Evolutionary conservation across 2,888 invertebrate genomes (phyloP).

Genomic region (Apodemia mormo): DNA sequence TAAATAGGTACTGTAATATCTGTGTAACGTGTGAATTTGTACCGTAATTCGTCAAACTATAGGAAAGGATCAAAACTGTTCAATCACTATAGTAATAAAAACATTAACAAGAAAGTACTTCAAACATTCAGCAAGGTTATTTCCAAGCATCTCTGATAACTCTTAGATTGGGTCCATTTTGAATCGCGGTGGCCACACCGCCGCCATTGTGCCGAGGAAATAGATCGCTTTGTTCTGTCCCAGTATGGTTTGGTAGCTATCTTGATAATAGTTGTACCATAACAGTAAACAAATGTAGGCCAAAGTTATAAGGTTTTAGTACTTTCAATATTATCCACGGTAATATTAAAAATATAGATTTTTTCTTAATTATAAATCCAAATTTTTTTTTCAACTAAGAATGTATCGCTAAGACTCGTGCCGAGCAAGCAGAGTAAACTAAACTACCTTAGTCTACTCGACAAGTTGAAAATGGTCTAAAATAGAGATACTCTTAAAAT

Average conservation of each 20-base stretch:
- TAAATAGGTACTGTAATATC: too few relatives aligned
- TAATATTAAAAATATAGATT: not conserved
- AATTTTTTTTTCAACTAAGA: too few relatives aligned
- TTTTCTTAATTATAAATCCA: not conserved
- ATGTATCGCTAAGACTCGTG: too few relatives aligned
- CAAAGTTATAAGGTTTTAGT: slow-evolving; percentile 12
- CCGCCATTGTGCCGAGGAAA: slow-evolving; percentile 37
- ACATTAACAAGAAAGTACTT: slow-evolving; percentile 14
- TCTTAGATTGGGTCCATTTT: slow-evolving; percentile 19
- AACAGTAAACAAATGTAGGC: slow-evolving; percentile 18
- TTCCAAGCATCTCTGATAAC: slow-evolving; percentile 17
- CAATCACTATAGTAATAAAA: not conserved
- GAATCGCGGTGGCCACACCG: slow-evolving; percentile 30
- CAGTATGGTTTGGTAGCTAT: slow-evolving; percentile 32
- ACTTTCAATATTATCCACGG: slow-evolving; percentile 1
- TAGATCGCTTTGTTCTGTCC: slow-evolving; percentile 33
- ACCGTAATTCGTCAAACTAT: not conserved
- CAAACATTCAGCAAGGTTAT: slow-evolving; percentile 18
- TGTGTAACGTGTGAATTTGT: not conserved
- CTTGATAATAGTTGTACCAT: slow-evolving; percentile 24
- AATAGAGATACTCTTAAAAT: too few relatives aligned
- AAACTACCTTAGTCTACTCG: too few relatives aligned
- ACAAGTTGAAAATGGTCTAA: too few relatives aligned
- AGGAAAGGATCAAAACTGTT: not conserved
- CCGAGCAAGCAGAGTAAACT: too few relatives aligned